Evolutionary conservation across 2,797 vertebrate genomes (phyloP).

Genomic region (Glyptemys insculpta): DNA sequence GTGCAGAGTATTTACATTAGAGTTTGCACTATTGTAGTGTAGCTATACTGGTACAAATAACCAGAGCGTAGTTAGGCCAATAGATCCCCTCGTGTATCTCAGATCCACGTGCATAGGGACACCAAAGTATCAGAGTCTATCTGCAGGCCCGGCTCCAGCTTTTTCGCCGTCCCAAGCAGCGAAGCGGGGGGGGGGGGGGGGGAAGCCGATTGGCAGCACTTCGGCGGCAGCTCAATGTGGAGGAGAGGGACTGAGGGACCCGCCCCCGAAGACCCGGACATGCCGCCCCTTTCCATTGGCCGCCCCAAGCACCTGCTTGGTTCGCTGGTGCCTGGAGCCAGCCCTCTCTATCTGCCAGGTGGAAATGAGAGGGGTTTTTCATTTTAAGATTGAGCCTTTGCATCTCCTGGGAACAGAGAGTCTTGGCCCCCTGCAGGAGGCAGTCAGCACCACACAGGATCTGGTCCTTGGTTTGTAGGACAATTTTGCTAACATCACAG

Average conservation of each 20-base stretch:
- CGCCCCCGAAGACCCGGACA: rapidly evolving
- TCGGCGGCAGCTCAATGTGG: too few relatives aligned
- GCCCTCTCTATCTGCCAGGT: neutral
- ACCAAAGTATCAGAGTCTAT: neutral
- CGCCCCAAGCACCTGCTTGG: too few relatives aligned
- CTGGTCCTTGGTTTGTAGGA: neutral
- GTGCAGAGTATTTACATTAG: neutral
- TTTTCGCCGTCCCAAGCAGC: too few relatives aligned
- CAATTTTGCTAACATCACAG: neutral
- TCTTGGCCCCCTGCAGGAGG: neutral
- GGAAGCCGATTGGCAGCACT: rapidly evolving
- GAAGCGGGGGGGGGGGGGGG: too few relatives aligned
- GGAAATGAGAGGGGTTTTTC: neutral
- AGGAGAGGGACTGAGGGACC: too few relatives aligned
- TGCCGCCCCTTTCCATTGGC: too few relatives aligned
- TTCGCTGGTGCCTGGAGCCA: too few relatives aligned
- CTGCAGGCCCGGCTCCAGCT: neutral
- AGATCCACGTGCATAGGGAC: neutral
- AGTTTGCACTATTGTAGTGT: rapidly evolving
- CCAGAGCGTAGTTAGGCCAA: neutral
- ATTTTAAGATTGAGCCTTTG: neutral
- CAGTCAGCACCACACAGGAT: neutral
- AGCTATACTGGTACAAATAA: neutral
- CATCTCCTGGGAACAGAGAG: neutral
- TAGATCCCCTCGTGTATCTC: neutral